These are phyloP conservation scores for Plotosus lineatus DNA, from an alignment of 2,113 vertebrate species.

Conservation along the genomic window DNA sequence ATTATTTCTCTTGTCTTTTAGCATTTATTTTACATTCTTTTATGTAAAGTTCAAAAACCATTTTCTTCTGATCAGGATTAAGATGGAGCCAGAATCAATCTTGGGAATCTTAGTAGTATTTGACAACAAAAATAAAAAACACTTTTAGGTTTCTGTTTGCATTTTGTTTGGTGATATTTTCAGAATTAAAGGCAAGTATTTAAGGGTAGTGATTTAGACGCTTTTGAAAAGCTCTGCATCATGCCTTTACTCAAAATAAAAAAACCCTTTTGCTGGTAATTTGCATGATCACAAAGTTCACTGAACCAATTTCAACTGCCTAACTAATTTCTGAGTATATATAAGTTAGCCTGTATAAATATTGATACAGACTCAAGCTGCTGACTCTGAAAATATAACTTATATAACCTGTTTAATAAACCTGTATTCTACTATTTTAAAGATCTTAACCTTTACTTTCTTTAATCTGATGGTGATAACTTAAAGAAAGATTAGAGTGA, in stretches of 20 bases:
- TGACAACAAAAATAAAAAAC: background rate
- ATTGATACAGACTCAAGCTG: background rate
- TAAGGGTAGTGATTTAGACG: background rate
- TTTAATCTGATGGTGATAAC: background rate
- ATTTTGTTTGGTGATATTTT: background rate
- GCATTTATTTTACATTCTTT: background rate
- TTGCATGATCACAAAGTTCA: background rate
- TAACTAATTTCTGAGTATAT: background rate
- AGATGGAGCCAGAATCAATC: background rate
- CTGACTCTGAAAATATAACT: background rate
- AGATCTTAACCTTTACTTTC: background rate
- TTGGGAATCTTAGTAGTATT: background rate
- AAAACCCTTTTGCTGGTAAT: background rate
- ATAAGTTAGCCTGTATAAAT: background rate
- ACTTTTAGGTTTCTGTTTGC: background rate
- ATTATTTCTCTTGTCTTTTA: background rate
- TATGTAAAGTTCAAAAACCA: background rate
- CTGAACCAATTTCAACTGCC: background rate
- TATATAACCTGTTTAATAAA: background rate
- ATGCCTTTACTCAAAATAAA: background rate
- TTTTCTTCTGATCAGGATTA: background rate
- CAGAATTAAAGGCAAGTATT: background rate
- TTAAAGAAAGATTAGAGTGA: background rate
- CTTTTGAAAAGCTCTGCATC: background rate
- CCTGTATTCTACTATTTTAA: background rate